Evolutionary conservation across 2,797 vertebrate genomes (phyloP), one percentile per base, ranked within the genome.

Genomic region (Bradypodion pumilum): DNA sequence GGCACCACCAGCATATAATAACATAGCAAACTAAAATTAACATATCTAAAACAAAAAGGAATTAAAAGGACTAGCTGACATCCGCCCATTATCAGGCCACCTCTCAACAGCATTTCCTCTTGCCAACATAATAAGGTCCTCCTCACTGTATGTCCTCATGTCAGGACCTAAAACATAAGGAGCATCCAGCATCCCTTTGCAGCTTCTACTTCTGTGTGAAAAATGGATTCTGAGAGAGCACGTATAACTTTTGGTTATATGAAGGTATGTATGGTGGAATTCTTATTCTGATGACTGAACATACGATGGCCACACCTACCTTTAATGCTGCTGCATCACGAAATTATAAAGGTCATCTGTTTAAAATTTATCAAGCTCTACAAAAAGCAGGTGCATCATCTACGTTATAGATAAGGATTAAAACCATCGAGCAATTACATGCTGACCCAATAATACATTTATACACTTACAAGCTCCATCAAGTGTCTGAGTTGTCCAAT

Each of bases 381-480:
- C 27, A 86, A 82, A 56, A 86, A 56, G 68, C 0, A 1, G 9
- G 37, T 75, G 35, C 9, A 85, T 82, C 49, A 81, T 83, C 73
- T 77, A 75, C 21, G 19, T 15, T 56, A 56, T 19, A 56, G 52
- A 56, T 86, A 84, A 80, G 0, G 23, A 60, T 15, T 0, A 0
- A 89, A 80, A 44, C 1, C 73, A 74, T 80, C 77, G 70, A 40
- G 77, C 60, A 90, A 75, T 60, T 72, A 65, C 73, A 86, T 23
- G 56, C 29, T 4, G 4, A 89, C 78, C 0, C 37, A 10, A 5
- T 84, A 74, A 90, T 92, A 86, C 66, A 91, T 87, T 56, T 44
- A 85, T 75, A 83, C 87, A 96, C 98, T 94, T 85, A 99, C 98
- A 95, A 99, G 97, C 89, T 99, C 98, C 4, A 97, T 99, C 85